Evolutionary conservation across 2,113 vertebrate species (phyloP).

Genomic region (Entelurus aequoreus): DNA sequence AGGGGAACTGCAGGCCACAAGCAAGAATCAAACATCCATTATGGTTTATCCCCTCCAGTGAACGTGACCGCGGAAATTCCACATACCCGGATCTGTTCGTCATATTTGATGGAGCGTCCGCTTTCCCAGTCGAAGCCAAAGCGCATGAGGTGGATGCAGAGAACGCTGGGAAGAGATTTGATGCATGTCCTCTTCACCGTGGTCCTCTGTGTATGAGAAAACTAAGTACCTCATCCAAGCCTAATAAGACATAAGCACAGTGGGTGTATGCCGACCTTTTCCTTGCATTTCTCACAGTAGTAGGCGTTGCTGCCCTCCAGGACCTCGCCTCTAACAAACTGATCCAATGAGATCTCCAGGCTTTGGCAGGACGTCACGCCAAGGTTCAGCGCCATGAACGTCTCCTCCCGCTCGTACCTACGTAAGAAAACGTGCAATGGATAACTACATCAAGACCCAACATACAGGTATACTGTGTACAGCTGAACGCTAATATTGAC

Average conservation of each 20-base stretch:
- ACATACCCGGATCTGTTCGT: conserved; percentile 93
- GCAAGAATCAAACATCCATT: background rate
- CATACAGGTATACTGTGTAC: no score
- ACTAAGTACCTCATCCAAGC: background rate
- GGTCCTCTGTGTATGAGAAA: conserved; percentile 77
- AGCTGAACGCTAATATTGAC: no score
- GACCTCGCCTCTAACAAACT: conserved; percentile 97
- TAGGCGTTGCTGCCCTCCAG: conserved; percentile 98
- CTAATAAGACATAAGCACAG: background rate
- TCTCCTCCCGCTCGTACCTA: conserved; percentile 96
- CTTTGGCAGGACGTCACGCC: conserved; percentile 98
- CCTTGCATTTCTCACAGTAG: conserved; percentile 98
- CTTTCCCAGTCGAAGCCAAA: conserved; percentile 99
- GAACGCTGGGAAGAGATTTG: conserved; percentile 89
- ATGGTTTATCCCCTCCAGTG: no score
- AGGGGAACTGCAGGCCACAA: conserved; percentile 80
- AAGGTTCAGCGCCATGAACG: conserved; percentile 96
- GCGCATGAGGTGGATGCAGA: conserved; percentile 98
- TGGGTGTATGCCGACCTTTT: conserved; percentile 77
- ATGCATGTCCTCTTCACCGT: conserved; percentile 97
- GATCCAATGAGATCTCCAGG: conserved; percentile 95
- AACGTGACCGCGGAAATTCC: background rate
- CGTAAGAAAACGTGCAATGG: background rate
- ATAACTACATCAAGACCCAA: background rate
- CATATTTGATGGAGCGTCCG: conserved; percentile 96